phyloP scores from a whole-genome alignment of 2,113 vertebrate genomes.

The Mus musculus region GRCm39 chr3:35369001-35369500 shows the following conservation, averaged over 20 bases:
- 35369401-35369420: not conserved
- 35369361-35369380: not conserved
- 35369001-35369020: not conserved
- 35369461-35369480: slow-evolving; percentile 20
- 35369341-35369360: no score
- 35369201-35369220: not conserved
- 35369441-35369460: not conserved
- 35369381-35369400: not conserved
- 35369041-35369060: not conserved
- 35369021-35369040: not conserved
- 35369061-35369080: not conserved
- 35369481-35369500: not conserved
- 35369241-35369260: not conserved
- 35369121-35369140: no score
- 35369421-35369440: not conserved
- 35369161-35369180: not conserved
- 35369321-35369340: no score
- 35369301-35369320: not conserved
- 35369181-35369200: not conserved
- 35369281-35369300: not conserved
- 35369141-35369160: not conserved
- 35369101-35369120: not conserved
- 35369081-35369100: fast-evolving
- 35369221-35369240: not conserved
- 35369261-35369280: not conserved